Conservation (phyloP, 2,888 invertebrate species). For the Phragmatobia fuliginosa region DNA sequence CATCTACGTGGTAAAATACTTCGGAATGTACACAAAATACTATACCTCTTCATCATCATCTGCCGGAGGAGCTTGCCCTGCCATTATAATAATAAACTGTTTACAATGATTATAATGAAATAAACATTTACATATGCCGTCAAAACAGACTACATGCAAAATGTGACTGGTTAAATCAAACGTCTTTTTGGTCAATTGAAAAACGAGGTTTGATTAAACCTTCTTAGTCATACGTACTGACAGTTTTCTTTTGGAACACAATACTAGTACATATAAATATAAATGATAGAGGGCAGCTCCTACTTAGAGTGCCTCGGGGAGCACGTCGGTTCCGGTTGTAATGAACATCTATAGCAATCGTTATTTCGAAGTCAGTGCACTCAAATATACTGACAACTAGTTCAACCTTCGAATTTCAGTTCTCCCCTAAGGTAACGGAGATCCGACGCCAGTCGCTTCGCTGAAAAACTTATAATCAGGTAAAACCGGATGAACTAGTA, state of each 20-base stretch:
- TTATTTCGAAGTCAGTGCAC: too few species aligned
- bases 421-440: too few species aligned
- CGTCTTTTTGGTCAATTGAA: neutral
- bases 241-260: neutral
- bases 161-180: neutral
- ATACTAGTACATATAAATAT: neutral
- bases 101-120: constrained; percentile 1
- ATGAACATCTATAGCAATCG: too few species aligned
- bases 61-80: constrained; percentile 12
- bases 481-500: too few species aligned
- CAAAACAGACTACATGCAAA: neutral
- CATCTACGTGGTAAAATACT: neutral
- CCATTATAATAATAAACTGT: constrained; percentile 11
- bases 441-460: too few species aligned
- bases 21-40: neutral
- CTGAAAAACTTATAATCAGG: too few species aligned
- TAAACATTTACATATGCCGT: neutral
- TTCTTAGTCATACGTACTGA: too few species aligned
- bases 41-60: constrained; percentile 28
- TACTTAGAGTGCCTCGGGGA: too few species aligned
- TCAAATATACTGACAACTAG: too few species aligned
- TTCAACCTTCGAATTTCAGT: too few species aligned
- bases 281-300: neutral
- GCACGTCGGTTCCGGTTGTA: too few species aligned
- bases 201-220: neutral